phyloP scores from a whole-genome alignment of 2,797 vertebrate species.

The Squalus acanthias region DNA sequence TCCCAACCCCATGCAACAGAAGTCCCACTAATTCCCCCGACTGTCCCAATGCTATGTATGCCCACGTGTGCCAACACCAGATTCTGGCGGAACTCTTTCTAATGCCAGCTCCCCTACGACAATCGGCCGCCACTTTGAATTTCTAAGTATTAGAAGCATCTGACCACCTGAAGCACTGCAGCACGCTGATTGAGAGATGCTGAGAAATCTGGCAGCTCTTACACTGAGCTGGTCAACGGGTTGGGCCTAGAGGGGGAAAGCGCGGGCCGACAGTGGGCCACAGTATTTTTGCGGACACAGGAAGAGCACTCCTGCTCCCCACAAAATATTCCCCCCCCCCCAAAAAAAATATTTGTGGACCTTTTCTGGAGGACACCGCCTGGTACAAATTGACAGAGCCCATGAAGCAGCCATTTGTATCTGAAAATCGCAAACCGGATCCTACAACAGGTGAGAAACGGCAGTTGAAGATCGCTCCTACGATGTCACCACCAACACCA shows the following conservation, averaged over 20 bases:
- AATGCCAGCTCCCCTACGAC: not conserved
- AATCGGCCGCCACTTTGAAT: not conserved
- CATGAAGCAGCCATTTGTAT: not conserved
- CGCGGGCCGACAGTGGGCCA: not conserved
- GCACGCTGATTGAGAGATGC: not conserved
- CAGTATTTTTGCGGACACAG: not conserved
- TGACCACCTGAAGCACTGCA: not conserved
- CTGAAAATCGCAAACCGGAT: too few relatives aligned
- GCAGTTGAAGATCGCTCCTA: not conserved
- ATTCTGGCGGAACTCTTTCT: not conserved
- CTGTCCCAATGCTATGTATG: not conserved
- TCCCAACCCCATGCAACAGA: not conserved
- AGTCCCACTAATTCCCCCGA: not conserved
- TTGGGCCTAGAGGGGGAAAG: not conserved
- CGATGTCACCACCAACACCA: not conserved
- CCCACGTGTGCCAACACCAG: not conserved
- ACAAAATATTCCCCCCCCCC: not conserved
- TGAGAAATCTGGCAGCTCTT: not conserved
- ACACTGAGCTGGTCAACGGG: not conserved
- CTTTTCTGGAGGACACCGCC: not conserved
- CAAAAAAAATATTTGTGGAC: not conserved
- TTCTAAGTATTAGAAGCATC: not conserved
- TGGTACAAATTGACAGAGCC: not conserved
- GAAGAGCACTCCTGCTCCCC: not conserved
- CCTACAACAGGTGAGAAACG: too few relatives aligned